Base-by-base conservation (phyloP, 2,113 vertebrate species). In the Sylvilagus bachmani region DNA sequence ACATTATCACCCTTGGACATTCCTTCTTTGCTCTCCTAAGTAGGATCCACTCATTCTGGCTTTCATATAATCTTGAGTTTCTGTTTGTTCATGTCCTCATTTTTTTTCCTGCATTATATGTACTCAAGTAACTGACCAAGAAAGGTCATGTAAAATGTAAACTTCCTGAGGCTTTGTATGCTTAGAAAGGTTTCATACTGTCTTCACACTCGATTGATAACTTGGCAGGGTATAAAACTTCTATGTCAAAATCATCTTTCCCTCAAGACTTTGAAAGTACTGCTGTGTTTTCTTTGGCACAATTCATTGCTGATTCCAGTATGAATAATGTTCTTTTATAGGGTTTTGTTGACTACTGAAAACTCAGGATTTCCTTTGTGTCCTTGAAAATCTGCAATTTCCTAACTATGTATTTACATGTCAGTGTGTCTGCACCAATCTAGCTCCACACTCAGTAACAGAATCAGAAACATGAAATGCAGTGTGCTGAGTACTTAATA, bases 211-310 rank as follows among this genome's bases (percentile, higher is more conserved):
- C 66, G 31, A 67, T 38, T 33, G 53, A 73, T 78, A 91, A 67
- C 24, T 89, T 91, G 78, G 66, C 55, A 80, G 73, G 91, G 31
- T 89, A 89, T 85, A 79, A 80, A 95, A 84, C 61, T 88, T 27
- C 38, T 49, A 66, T 33, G n/a, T 93, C 55, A 67, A 79, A 87
- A 74, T 84, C 38, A 69, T 33, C 51, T 93, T 88, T 67, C 27
- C 44, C 2, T 71, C 51, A 75, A 67, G 24, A 31, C 55, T 85
- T 91, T 69, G n/a, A 75, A 69, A 8, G 25, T 70, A n/a, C 14
- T 81, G 13, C 36, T 93, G n/a, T 83, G 51, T 61, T 80, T 75
- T 91, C 33, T 69, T 73, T 77, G 74, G 19, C 16, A 77, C 51
- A 81, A 62, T 55, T 44, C 51, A 51, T 77, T 86, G 21, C 31